A percentile compares a stretch with the other conserved stretches of the same genome.
Evolutionary conservation across 1,140 invertebrate species (phyloP).

Genomic region (Patella vulgata): DNA sequence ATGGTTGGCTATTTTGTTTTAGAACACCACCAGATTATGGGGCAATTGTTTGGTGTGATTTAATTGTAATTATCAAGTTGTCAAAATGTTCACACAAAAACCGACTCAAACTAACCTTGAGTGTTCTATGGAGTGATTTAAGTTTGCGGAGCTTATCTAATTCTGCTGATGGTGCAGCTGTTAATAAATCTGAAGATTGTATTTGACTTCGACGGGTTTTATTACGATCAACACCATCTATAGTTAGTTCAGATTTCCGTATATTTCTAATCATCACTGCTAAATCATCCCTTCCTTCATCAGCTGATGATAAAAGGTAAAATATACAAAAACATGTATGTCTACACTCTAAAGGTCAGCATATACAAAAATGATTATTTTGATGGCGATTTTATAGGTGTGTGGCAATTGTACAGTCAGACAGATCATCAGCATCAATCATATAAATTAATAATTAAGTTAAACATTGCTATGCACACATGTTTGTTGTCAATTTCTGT

Average conservation of each 20-base stretch:
- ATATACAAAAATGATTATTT: no score
- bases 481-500: no score
- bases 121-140: conserved; percentile 50
- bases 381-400: no score
- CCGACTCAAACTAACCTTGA: conserved; percentile 42
- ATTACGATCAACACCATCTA: conserved; percentile 53
- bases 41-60: not conserved
- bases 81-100: not conserved
- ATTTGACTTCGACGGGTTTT: conserved; percentile 43
- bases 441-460: no score
- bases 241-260: conserved; percentile 44
- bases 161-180: conserved; percentile 17
- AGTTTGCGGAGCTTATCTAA: conserved; percentile 46
- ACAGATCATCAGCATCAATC: no score
- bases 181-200: conserved; percentile 15
- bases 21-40: not conserved
- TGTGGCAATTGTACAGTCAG: no score
- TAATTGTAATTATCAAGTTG: not conserved
- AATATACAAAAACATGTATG: no score
- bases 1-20: not conserved
- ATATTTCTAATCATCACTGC: conserved; percentile 41
- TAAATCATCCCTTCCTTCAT: conserved; percentile 32
- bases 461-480: no score
- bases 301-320: no score
- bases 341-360: no score